Percentiles rank a stretch among this genome's conserved stretches.
phyloP scores from a whole-genome alignment of 2,797 vertebrate species.

The Mus minutoides region DNA sequence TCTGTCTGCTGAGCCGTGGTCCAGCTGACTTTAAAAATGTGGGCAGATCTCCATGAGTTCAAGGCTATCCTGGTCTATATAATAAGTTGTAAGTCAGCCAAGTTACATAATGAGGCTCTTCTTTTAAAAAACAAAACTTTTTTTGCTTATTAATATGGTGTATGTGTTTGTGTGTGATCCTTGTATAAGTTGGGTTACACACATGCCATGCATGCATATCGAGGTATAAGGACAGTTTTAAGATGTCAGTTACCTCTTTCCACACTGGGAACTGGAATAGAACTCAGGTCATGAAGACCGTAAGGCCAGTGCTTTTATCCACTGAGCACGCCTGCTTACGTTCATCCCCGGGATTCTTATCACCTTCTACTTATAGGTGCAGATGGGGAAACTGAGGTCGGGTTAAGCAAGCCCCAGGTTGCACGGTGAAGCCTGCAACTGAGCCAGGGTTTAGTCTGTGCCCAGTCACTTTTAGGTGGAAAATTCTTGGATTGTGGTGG shows the following conservation, averaged over 20 bases:
- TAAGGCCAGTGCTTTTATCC: neutral
- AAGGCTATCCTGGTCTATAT: neutral
- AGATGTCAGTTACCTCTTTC: neutral
- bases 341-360: no score
- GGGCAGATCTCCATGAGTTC: neutral
- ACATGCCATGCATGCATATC: neutral
- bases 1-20: neutral
- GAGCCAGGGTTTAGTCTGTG: neutral
- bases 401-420: neutral
- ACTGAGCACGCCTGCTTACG: neutral
- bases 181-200: neutral
- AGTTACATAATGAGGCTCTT: neutral
- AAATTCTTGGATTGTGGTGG: no score
- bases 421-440: accelerated
- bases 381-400: neutral
- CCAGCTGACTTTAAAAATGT: neutral
- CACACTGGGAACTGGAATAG: neutral
- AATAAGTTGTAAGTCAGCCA: neutral
- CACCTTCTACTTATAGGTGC: neutral
- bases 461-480: neutral
- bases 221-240: neutral
- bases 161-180: neutral
- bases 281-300: neutral
- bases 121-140: neutral
- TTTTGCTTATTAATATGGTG: neutral